Base-by-base conservation (phyloP, 2,797 vertebrate species). In the Phrynocephalus guinanensis region DNA sequence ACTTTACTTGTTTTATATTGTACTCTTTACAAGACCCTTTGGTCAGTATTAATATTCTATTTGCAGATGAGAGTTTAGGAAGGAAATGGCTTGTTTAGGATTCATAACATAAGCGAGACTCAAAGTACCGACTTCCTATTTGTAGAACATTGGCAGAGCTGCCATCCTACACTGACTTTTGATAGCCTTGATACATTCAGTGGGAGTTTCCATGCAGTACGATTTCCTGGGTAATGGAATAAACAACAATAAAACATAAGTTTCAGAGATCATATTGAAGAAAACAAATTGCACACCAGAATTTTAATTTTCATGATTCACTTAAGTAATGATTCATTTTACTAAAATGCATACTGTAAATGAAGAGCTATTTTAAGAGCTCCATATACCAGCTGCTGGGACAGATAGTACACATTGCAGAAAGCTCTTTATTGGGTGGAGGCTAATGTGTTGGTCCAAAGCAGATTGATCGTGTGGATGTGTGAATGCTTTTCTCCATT, bases 331-430 rank as follows among this genome's bases (percentile, higher is more conserved):
- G 95, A 90, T 92, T 93, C 91, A 86, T 90, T 95, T 90, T 91
- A 90, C n/a, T n/a, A n/a, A n/a, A n/a, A n/a, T n/a, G 88, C 90
- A 89, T 89, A 92, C 89, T 92, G 91, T 90, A 94, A 93, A 90
- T 93, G 92, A 93, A 83, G 86, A 94, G 93, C 80, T 95, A 95
- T 95, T 96, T 96, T 94, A 95, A 87, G 88, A 91, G 76, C 44
- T 85, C 20, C 66, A 2, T 33, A 72, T 91, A 91, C 92, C 96
- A 97, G 95, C 94, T 97, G 96, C 93, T 93, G 90, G 92, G 86
- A 89, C 94, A 92, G 94, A 95, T 95, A 92, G 94, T 91, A 90
- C 95, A 95, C 94, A 95, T 95, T 95, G 94, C 86, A 91, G 86
- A 92, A 90, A 87, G 81, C 91, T 95, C 70, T 93, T 94, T 94